Conservation (phyloP, 2,113 vertebrate species). For the Barbus barbus region DNA sequence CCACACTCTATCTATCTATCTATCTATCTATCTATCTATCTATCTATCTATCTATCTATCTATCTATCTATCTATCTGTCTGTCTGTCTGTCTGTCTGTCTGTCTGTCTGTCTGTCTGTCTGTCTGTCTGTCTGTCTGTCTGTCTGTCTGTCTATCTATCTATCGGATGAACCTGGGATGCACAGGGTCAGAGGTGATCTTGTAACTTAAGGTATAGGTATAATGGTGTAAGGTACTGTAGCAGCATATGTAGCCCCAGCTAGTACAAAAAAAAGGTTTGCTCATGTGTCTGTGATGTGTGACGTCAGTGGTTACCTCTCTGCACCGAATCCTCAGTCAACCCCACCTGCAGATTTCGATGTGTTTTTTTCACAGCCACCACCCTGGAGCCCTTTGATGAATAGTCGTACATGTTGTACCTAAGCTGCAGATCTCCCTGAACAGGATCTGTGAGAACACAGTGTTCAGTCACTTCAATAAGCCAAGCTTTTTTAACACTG, state of each 20-base stretch:
- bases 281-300: background rate
- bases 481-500: background rate
- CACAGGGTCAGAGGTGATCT: background rate
- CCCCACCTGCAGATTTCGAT: conserved; percentile 69
- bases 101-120: too few species aligned
- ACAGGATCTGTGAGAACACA: conserved; percentile 73
- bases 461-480: background rate
- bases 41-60: too few species aligned
- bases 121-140: too few species aligned
- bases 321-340: conserved; percentile 60
- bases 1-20: too few species aligned
- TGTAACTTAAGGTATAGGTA: background rate
- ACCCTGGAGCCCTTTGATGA: conserved; percentile 74
- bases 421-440: conserved; percentile 75
- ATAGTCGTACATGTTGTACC: conserved; percentile 80
- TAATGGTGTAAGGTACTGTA: background rate
- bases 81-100: too few species aligned
- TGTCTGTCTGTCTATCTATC: too few species aligned
- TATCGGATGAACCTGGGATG: background rate
- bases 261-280: background rate
- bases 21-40: too few species aligned
- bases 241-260: background rate
- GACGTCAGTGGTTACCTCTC: conserved; percentile 61
- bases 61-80: too few species aligned
- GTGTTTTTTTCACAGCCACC: conserved; percentile 68